Conservation (phyloP, 2,113 vertebrate genomes). For the Sinocyclocheilus anophthalmus region DNA sequence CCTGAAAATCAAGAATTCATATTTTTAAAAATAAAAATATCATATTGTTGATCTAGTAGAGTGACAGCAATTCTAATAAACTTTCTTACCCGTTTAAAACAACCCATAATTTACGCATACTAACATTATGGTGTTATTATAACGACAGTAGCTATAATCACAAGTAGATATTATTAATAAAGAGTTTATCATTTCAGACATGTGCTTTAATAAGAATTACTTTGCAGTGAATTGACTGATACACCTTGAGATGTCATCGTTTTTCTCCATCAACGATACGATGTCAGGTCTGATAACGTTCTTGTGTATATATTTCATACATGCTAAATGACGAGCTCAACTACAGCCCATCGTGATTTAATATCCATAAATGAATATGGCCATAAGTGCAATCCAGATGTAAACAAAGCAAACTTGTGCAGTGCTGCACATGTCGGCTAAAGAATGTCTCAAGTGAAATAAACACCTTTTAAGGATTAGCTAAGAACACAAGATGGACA, state of each 20-base stretch:
- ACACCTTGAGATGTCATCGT: too few species aligned
- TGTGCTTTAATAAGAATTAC: not conserved
- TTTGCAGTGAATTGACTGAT: not conserved
- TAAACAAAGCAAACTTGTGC: not conserved
- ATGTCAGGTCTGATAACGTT: not conserved
- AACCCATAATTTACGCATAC: not conserved
- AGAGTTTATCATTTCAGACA: not conserved
- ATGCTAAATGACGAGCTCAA: not conserved
- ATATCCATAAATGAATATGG: not conserved
- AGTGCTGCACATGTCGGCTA: not conserved
- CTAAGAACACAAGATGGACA: not conserved
- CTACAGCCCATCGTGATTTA: not conserved
- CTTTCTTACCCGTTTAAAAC: not conserved
- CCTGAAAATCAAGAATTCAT: constrained; percentile 69
- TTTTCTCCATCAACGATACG: not conserved
- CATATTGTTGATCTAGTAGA: not conserved
- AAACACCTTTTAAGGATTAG: not conserved
- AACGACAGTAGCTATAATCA: not conserved
- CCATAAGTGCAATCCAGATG: not conserved
- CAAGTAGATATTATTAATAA: not conserved
- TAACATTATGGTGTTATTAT: not conserved
- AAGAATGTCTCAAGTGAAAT: not conserved
- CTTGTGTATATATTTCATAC: not conserved
- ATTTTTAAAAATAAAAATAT: not conserved
- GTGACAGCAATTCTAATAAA: not conserved